A percentile compares a stretch with the other conserved stretches of the same genome.
Conservation (phyloP, 2,113 vertebrate genomes). For the Protobothrops mucrosquamatus region DNA sequence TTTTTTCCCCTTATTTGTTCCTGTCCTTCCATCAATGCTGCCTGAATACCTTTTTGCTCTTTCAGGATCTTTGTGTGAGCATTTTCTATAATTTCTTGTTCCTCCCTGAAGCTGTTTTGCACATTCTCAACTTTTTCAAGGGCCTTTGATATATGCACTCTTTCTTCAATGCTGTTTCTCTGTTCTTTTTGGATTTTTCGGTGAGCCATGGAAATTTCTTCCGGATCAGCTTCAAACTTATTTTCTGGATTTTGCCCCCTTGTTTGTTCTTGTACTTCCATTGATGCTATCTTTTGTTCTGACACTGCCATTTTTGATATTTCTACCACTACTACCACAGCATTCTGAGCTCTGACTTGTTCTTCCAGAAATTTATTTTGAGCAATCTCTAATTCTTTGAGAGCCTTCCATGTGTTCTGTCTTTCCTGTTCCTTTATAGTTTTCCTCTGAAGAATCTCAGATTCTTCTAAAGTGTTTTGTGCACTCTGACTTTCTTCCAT, state of each 20-base stretch:
- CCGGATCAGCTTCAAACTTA: background rate
- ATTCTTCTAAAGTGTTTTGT: background rate
- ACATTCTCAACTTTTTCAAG: background rate
- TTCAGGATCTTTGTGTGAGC: background rate
- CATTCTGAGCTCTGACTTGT: background rate
- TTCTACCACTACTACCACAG: background rate
- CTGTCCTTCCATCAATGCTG: background rate
- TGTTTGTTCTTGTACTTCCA: background rate
- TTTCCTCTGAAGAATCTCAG: background rate
- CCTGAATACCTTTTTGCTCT: background rate
- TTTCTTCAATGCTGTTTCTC: background rate
- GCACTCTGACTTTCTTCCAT: background rate
- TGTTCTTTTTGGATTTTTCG: background rate
- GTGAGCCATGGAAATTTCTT: background rate
- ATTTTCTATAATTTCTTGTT: slow-evolving; percentile 5
- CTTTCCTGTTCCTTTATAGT: background rate
- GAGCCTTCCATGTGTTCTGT: background rate
- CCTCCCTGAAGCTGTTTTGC: background rate
- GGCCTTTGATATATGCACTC: background rate
- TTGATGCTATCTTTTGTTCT: background rate
- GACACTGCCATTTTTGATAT: background rate
- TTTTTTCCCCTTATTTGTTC: background rate
- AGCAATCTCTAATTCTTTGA: background rate
- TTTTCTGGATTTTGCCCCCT: background rate
- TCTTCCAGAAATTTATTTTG: background rate